Percentiles rank a stretch among this genome's conserved stretches.
Conservation (phyloP, 2,888 invertebrate genomes). For the Esperia sulphurella region DNA sequence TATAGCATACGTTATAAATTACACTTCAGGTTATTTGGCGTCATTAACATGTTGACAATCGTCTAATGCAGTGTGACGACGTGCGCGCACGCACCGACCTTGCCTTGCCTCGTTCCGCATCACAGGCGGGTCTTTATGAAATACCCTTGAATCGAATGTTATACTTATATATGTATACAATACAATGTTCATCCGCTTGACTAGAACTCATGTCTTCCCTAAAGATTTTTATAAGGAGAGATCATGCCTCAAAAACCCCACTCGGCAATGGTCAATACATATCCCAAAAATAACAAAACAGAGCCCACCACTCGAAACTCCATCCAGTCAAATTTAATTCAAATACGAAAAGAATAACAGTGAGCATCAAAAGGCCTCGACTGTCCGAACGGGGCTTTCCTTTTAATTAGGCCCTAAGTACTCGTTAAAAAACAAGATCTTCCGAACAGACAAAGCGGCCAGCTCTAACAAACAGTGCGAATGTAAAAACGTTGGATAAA, state of each 20-base stretch:
- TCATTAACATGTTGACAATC: slow-evolving; percentile 11
- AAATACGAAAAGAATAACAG: slow-evolving; percentile 74
- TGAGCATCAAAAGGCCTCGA: slow-evolving; percentile 75
- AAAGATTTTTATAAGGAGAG: slow-evolving; percentile 28
- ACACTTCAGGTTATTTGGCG: neutral
- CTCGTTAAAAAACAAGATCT: slow-evolving; percentile 78
- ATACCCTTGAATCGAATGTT: slow-evolving; percentile 1
- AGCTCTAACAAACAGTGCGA: slow-evolving; percentile 72
- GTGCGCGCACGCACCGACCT: slow-evolving; percentile 29
- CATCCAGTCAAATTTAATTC: slow-evolving; percentile 74
- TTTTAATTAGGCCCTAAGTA: slow-evolving; percentile 79
- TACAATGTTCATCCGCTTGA: neutral
- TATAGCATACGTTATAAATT: too few relatives aligned
- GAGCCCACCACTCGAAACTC: slow-evolving; percentile 60
- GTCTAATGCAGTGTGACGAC: slow-evolving; percentile 32
- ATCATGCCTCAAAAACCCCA: slow-evolving; percentile 38
- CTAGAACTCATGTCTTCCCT: slow-evolving; percentile 7
- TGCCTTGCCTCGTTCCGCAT: slow-evolving; percentile 11
- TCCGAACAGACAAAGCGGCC: slow-evolving; percentile 71
- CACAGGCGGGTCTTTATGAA: slow-evolving; percentile 12
- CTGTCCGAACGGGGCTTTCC: slow-evolving; percentile 70
- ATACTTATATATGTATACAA: neutral
- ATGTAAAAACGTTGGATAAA: slow-evolving; percentile 77
- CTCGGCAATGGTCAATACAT: slow-evolving; percentile 53
- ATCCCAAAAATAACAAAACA: slow-evolving; percentile 48